Conservation (phyloP, 2,888 invertebrate species). For the Ornithoptera alexandrae region DNA sequence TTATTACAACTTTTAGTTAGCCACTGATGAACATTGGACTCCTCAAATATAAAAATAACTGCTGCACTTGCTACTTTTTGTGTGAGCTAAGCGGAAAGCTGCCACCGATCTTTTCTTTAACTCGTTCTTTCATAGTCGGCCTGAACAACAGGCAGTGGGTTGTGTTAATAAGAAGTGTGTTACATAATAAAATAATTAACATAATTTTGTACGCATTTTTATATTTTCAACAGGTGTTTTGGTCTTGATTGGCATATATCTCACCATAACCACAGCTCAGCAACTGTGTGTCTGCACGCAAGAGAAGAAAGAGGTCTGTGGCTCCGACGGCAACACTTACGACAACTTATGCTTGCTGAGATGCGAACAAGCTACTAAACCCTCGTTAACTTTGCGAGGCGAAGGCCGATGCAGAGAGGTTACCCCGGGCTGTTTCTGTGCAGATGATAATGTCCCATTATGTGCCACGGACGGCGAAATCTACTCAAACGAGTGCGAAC, state of each 20-base stretch:
- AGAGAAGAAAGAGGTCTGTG: slow-evolving; percentile 80
- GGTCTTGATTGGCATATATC: slow-evolving; percentile 39
- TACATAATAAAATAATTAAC: background rate
- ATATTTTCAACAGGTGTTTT: slow-evolving; percentile 38
- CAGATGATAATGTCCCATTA: no score
- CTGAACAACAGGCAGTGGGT: no score
- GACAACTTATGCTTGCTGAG: slow-evolving; percentile 82
- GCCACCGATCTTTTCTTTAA: no score
- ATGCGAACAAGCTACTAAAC: slow-evolving; percentile 49
- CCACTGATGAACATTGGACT: no score
- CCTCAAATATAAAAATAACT: no score
- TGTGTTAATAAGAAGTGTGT: no score
- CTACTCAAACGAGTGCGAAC: no score
- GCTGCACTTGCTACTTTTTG: no score
- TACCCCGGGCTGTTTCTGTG: slow-evolving; percentile 15
- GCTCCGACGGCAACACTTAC: slow-evolving; percentile 86
- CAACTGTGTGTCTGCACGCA: slow-evolving; percentile 51
- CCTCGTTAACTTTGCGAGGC: slow-evolving; percentile 30
- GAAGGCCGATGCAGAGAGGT: slow-evolving; percentile 36
- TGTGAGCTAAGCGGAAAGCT: no score
- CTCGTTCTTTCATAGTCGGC: no score
- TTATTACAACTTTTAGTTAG: no score
- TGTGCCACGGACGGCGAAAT: no score
- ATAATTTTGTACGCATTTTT: background rate
- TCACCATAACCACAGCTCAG: slow-evolving; percentile 37